phyloP scores from a whole-genome alignment of 2,888 invertebrate genomes.

The Ferdinandea cuprea region DNA sequence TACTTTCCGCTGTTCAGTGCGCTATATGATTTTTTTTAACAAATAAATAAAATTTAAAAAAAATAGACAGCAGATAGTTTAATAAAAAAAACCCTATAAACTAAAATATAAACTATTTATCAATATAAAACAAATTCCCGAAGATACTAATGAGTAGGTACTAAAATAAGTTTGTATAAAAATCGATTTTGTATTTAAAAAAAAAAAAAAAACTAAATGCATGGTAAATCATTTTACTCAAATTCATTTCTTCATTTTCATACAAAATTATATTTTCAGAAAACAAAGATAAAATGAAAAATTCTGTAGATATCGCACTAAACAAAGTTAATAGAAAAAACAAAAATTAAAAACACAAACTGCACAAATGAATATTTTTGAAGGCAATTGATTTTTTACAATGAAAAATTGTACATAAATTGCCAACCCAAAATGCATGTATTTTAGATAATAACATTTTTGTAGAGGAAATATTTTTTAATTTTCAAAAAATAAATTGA shows the following conservation, averaged over 20 bases:
- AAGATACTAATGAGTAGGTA: too few species aligned
- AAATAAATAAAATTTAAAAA: too few species aligned
- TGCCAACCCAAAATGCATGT: constrained; percentile 32
- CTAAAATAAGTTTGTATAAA: too few species aligned
- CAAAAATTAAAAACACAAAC: not conserved
- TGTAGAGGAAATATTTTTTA: constrained; percentile 43
- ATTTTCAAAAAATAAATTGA: constrained; percentile 46
- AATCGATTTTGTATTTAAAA: too few species aligned
- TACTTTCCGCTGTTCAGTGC: too few species aligned
- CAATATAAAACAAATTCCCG: too few species aligned
- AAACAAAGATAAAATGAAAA: constrained; percentile 21
- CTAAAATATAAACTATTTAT: too few species aligned
- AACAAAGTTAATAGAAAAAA: constrained; percentile 10
- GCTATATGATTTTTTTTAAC: too few species aligned
- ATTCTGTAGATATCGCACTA: constrained; percentile 62
- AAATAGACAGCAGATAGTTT: too few species aligned
- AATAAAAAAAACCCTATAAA: too few species aligned
- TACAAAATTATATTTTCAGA: constrained; percentile 59
- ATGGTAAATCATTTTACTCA: too few species aligned
- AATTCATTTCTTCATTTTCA: constrained; percentile 3
- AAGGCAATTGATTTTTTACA: constrained; percentile 26
- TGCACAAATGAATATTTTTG: constrained; percentile 72
- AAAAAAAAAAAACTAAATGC: too few species aligned
- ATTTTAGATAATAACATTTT: constrained; percentile 34
- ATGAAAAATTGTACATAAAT: constrained; percentile 24